Base-by-base conservation (phyloP, 2,797 vertebrate genomes). In the Phylloscopus collybita region DNA sequence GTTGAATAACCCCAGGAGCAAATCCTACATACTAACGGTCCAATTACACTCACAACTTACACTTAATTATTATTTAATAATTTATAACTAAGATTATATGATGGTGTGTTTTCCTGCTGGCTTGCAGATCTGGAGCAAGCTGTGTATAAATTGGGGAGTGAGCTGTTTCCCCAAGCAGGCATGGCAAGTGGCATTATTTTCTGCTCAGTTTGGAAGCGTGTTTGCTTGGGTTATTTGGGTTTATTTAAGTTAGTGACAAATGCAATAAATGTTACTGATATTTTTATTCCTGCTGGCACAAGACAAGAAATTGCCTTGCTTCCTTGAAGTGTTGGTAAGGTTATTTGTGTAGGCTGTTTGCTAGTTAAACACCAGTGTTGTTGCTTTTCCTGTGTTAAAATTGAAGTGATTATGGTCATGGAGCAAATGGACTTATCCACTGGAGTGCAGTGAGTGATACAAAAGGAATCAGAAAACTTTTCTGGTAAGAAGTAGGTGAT, bases 31-130 rank as follows among this genome's bases (percentile, higher is more conserved):
- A 27, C 56, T 84, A 72, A 80, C 10, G 5, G 72, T 80, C 47
- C 83, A 82, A 47, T 92, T 94, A 50, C 47, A 38, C 44, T 54
- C 78, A 56, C 84, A 84, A 26, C n/a, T 75, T 91, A 40, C 26
- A 49, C 44, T 81, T 87, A 78, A 93, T 92, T 80, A 76, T 86
- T 91, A 81, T 78, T 95, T 93, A 87, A 60, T 92, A 92, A 93
- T 86, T 91, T 84, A 81, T 91, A 86, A 51, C 36, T 56, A 47
- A 85, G 42, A 44, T 75, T 42, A 40, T 54, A n/a, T 65, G 47
- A 72, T 50, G 23, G 9, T 47, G 54, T 66, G 54, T 69, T 93
- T 80, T 38, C 17, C 36, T 50, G 23, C 50, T 83, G 65, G 40
- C 47, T 95, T 66, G 50, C 50, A 47, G 50, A 79, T 73, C 86